Conservation (phyloP, 2,888 invertebrate genomes). For the Protophormia terraenovae region DNA sequence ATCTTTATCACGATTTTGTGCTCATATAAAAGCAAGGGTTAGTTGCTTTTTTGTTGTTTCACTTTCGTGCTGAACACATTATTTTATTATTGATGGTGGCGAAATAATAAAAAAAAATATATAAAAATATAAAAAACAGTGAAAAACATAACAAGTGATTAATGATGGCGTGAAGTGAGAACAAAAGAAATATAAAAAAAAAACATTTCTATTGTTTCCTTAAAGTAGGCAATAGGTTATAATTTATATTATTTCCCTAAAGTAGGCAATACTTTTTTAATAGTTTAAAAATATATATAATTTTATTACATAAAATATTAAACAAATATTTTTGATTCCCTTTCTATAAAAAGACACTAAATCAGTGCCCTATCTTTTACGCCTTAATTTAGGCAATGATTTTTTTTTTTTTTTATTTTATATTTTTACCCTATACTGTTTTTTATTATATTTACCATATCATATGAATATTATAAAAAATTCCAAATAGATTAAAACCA, state of each 20-base stretch:
- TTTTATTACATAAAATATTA: too few species aligned
- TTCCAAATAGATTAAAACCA: slow-evolving; percentile 35
- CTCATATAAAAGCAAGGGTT: slow-evolving; percentile 1
- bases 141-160: background rate
- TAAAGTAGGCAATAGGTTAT: too few species aligned
- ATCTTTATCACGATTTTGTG: slow-evolving; percentile 8
- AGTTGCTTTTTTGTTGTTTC: slow-evolving; percentile 28
- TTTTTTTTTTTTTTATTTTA: too few species aligned
- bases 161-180: too few species aligned
- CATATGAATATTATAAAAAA: background rate
- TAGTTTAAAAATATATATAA: too few species aligned
- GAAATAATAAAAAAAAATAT: background rate
- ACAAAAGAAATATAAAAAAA: background rate
- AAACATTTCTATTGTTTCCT: background rate
- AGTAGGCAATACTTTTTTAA: too few species aligned
- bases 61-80: slow-evolving; percentile 37
- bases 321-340: too few species aligned
- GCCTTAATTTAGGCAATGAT: too few species aligned
- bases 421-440: too few species aligned
- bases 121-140: slow-evolving; percentile 13
- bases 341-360: too few species aligned
- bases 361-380: too few species aligned
- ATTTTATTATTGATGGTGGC: slow-evolving; percentile 50
- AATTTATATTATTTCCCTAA: too few species aligned
- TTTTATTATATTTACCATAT: background rate